Base-by-base conservation (phyloP, 1,140 invertebrate species). In the Aphis gossypii region DNA sequence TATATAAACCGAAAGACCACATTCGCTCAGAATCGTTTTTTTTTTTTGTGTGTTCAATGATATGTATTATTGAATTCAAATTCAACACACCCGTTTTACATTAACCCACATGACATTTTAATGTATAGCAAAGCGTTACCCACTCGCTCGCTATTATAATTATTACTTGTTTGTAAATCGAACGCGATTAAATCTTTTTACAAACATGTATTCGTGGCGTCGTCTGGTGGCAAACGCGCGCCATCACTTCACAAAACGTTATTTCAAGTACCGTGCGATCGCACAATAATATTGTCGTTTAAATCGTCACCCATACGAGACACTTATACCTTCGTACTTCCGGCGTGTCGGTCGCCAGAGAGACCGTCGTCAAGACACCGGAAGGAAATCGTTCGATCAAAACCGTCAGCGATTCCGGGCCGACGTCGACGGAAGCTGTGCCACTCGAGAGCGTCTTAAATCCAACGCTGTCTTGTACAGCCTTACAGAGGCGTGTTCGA, bases 201-300 rank as follows among this genome's bases (percentile, higher is more conserved):
- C 1, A 18, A 9, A 14, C n/a, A 83, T 11, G 91, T 84, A 54
- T 93, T 30, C 20, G 82, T 93, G 92, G 92, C 92, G 92, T 30
- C 25, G 30, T 25, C 92, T 86, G 84, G 82, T n/a, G 46, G n/a
- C 11, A 5, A 35, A 38, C n/a, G 1, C 6, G 44, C 2, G 4
- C 14, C 18, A 2, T 35, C 5, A 35, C 30, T 9, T 3, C 0
- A 23, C 20, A 1, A 88, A 88, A 88, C 48, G 46, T 88, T 88
- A 54, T 88, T 35, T 88, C 7, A 21, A 5, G 84, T 87, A 21
- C 11, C 7, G 0, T 23, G 4, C 7, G 18, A 25, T 44, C 14
- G 30, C 8, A 54, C 8, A 25, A 25, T 18, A 5, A 18, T n/a
- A 68, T n/a, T 2, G 60, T 68, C 4, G 30, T n/a, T 20, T n/a